phyloP scores from a whole-genome alignment of 2,888 invertebrate genomes.

The Nomada ruficornis region DNA sequence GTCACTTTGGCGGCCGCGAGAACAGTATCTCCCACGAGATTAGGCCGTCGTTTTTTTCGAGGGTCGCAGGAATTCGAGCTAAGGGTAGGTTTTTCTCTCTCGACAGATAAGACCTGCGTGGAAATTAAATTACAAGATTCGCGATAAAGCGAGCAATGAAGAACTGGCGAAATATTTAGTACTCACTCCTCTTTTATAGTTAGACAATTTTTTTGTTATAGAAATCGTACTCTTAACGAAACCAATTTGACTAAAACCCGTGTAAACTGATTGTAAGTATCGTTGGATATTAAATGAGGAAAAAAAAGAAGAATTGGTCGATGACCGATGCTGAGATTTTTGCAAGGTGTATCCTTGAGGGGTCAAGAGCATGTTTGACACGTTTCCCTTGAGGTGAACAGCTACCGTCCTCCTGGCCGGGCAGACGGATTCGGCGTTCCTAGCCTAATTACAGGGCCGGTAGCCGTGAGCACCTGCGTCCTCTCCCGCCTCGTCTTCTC shows the following conservation, averaged over 20 bases:
- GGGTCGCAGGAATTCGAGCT: constrained; percentile 17
- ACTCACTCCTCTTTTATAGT: too few species aligned
- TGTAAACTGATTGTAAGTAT: not conserved
- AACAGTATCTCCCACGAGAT: constrained; percentile 59
- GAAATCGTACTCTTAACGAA: too few species aligned
- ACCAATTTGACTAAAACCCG: not conserved
- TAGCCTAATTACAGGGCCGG: constrained; percentile 78
- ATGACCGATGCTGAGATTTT: not conserved
- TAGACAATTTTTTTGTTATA: too few species aligned
- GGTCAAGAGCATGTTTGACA: constrained; percentile 62
- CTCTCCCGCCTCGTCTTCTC: constrained; percentile 72
- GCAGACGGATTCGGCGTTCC: constrained; percentile 74
- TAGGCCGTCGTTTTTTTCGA: constrained; percentile 38
- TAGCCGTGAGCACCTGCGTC: constrained; percentile 71
- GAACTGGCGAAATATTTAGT: too few species aligned
- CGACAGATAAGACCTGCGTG: constrained; percentile 37
- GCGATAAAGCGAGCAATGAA: not conserved
- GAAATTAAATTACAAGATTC: constrained; percentile 54
- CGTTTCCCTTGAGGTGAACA: constrained; percentile 65
- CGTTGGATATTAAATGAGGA: too few species aligned
- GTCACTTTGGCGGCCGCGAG: constrained; percentile 44
- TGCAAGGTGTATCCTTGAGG: constrained; percentile 34
- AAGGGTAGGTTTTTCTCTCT: constrained; percentile 6
- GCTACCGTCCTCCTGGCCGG: constrained; percentile 67
- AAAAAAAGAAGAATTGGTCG: not conserved